These are phyloP conservation scores for Anas flavirostris DNA, from an alignment of 2,797 vertebrate genomes.

Conservation along the genomic window DNA sequence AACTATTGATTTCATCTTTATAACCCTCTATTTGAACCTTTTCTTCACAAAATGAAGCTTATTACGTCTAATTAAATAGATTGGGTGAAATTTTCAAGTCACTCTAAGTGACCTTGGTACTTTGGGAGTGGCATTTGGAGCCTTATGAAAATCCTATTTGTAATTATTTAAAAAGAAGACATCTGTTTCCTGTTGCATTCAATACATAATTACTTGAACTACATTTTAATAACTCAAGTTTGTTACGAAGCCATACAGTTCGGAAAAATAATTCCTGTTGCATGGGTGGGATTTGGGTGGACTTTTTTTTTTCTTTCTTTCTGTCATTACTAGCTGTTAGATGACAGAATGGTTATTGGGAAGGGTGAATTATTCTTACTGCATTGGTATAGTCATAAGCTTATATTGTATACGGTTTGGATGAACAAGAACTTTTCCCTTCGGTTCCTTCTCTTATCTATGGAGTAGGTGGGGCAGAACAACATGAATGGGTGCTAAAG, in stretches of 20 bases:
- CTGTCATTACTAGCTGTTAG: constrained; percentile 26
- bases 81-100: not conserved
- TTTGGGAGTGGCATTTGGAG: not conserved
- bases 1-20: not conserved
- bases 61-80: not conserved
- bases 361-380: not conserved
- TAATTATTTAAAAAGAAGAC: constrained; percentile 6
- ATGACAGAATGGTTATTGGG: constrained; percentile 12
- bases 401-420: not conserved
- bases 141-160: not conserved
- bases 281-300: not conserved
- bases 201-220: constrained; percentile 45
- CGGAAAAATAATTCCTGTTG: constrained; percentile 30
- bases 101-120: not conserved
- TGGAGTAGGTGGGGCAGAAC: not conserved
- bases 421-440: not conserved
- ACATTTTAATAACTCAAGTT: not conserved
- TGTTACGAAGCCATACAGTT: not conserved
- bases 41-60: not conserved
- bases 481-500: not conserved
- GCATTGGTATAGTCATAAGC: not conserved
- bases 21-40: not conserved
- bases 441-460: not conserved
- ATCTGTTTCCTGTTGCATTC: constrained; percentile 58
- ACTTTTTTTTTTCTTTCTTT: not conserved